Conservation (phyloP, 1,140 invertebrate genomes). For the Lethocerus indicus region DNA sequence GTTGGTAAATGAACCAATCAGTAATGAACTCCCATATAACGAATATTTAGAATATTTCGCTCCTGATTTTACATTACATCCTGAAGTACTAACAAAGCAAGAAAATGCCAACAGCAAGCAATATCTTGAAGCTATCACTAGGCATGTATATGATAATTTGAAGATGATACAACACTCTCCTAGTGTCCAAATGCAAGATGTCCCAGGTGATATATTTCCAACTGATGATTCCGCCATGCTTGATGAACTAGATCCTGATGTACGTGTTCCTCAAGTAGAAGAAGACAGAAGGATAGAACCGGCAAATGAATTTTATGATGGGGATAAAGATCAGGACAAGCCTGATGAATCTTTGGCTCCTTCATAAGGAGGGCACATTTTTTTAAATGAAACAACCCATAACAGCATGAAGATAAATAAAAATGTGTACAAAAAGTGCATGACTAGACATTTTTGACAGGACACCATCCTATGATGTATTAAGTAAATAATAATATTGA, state of each 20-base stretch:
- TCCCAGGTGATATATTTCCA: conserved; percentile 47
- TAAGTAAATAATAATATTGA: too few relatives aligned
- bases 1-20: conserved; percentile 76
- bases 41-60: conserved; percentile 94
- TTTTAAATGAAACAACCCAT: too few relatives aligned
- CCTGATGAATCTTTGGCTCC: conserved; percentile 1
- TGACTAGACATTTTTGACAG: too few relatives aligned
- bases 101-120: conserved; percentile 88
- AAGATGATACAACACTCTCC: conserved; percentile 78
- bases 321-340: conserved; percentile 36
- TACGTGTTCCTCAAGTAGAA: conserved; percentile 58
- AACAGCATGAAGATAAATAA: too few relatives aligned
- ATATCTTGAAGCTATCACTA: conserved; percentile 74
- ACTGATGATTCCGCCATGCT: conserved; percentile 44
- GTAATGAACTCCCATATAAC: conserved; percentile 80
- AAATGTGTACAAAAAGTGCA: too few relatives aligned
- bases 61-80: conserved; percentile 85
- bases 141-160: conserved; percentile 70
- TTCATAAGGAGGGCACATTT: too few relatives aligned
- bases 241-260: conserved; percentile 67
- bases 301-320: conserved; percentile 85
- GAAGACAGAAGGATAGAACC: conserved; percentile 72
- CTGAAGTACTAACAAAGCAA: conserved; percentile 63
- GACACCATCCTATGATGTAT: too few relatives aligned
- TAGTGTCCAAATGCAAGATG: conserved; percentile 84